phyloP scores from a whole-genome alignment of 1,140 invertebrate species.

The Halictus rubicundus region DNA sequence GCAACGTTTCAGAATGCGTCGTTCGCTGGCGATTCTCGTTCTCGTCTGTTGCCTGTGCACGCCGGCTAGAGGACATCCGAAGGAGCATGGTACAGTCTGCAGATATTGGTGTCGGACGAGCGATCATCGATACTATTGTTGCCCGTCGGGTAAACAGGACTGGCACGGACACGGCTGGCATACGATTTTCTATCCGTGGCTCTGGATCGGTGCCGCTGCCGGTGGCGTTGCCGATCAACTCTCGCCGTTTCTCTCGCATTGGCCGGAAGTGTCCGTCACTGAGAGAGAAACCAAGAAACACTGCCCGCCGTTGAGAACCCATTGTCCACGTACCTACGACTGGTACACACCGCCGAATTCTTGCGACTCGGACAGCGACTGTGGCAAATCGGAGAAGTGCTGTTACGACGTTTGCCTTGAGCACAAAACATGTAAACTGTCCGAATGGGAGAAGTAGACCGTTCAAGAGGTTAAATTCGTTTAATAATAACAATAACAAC shows the following conservation, averaged over 20 bases:
- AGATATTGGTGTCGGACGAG: conserved; percentile 69
- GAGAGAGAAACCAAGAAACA: conserved; percentile 34
- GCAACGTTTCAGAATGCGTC: conserved; percentile 10
- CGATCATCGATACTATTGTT: conserved; percentile 65
- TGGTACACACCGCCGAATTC: conserved; percentile 53
- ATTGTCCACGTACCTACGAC: conserved; percentile 57
- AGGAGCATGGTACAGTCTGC: conserved; percentile 40
- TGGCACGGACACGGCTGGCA: conserved; percentile 21
- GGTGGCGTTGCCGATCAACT: neutral
- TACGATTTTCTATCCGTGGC: conserved; percentile 27
- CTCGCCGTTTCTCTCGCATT: neutral
- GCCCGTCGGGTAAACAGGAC: conserved; percentile 51
- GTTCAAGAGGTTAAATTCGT: neutral
- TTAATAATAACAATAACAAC: neutral
- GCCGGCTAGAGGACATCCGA: neutral
- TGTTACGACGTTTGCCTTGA: conserved; percentile 70
- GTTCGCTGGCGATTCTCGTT: neutral
- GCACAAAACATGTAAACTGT: conserved; percentile 66
- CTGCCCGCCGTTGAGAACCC: conserved; percentile 60
- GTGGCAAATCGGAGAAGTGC: conserved; percentile 57
- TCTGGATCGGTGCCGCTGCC: conserved; percentile 5
- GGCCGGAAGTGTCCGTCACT: conserved; percentile 24
- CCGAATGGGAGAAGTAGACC: conserved; percentile 44
- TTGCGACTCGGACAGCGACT: conserved; percentile 60
- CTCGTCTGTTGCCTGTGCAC: neutral